A percentile compares a stretch with the other conserved stretches of the same genome.
Evolutionary conservation across 2,888 invertebrate species (phyloP).

Genomic region (Macaria liturata): DNA sequence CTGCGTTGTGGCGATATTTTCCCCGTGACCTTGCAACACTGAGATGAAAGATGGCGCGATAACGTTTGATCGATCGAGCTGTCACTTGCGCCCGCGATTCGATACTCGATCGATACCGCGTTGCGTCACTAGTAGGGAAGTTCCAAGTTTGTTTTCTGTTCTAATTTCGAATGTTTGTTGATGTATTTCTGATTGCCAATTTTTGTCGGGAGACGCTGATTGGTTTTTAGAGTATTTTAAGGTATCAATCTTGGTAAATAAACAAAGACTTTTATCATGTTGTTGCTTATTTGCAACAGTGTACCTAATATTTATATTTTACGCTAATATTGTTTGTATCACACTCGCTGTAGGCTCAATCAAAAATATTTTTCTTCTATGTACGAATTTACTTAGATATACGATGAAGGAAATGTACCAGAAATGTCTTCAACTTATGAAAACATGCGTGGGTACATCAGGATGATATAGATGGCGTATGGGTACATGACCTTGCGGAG

Average conservation of each 20-base stretch:
- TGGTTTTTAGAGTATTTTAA: too few species aligned
- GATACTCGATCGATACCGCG: slow-evolving; percentile 37
- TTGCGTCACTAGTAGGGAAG: slow-evolving; percentile 20
- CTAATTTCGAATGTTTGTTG: slow-evolving; percentile 5
- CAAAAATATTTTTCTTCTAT: too few species aligned
- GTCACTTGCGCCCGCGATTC: slow-evolving; percentile 50
- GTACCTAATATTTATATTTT: too few species aligned
- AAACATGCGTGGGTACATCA: not conserved
- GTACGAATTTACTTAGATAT: too few species aligned
- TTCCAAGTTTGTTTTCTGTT: not conserved
- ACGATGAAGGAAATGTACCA: too few species aligned
- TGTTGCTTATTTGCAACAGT: too few species aligned
- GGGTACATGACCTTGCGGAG: slow-evolving; percentile 31
- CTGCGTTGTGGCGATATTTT: slow-evolving; percentile 29
- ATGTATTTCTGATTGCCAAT: not conserved
- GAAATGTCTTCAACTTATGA: too few species aligned
- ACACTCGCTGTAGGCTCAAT: too few species aligned
- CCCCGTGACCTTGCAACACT: slow-evolving; percentile 53
- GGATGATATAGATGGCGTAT: slow-evolving; percentile 7
- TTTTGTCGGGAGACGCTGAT: not conserved
- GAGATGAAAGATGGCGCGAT: slow-evolving; percentile 57
- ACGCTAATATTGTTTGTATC: too few species aligned
- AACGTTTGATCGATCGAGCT: slow-evolving; percentile 58
- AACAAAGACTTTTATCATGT: too few species aligned
- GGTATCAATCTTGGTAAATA: too few species aligned